Evolutionary conservation across 2,888 invertebrate genomes (phyloP).

Genomic region (Aplocera efformata): DNA sequence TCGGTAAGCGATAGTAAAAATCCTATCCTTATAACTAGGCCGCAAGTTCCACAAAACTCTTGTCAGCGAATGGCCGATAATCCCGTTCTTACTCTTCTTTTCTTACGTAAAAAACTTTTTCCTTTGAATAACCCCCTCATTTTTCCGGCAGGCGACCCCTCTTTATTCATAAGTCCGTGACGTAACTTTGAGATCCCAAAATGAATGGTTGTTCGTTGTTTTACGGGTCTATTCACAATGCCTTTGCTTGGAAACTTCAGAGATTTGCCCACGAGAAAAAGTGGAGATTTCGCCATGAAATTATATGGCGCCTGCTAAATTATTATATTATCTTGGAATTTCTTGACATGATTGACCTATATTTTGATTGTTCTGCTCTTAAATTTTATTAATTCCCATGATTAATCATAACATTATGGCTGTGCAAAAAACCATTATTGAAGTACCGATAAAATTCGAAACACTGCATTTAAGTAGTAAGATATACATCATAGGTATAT

Average conservation of each 20-base stretch:
- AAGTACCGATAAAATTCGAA: too few species aligned
- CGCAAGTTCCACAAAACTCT: conserved; percentile 66
- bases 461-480: too few species aligned
- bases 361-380: conserved; percentile 1
- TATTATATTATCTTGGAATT: conserved; percentile 45
- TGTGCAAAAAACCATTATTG: too few species aligned
- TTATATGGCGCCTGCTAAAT: conserved; percentile 50
- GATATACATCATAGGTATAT: conserved; percentile 9
- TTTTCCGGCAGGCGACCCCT: conserved; percentile 64
- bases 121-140: conserved; percentile 69
- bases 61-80: conserved; percentile 69
- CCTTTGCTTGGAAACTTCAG: conserved; percentile 69
- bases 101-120: conserved; percentile 69
- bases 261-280: conserved; percentile 62
- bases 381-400: too few species aligned
- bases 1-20: conserved; percentile 57
- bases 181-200: conserved; percentile 75
- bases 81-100: conserved; percentile 66
- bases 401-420: neutral
- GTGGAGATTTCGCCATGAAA: conserved; percentile 50
- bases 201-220: conserved; percentile 79
- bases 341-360: conserved; percentile 24
- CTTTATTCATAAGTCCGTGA: conserved; percentile 77
- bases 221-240: conserved; percentile 77
- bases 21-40: conserved; percentile 53